phyloP scores from a whole-genome alignment of 2,113 vertebrate species.

The Setophaga kirtlandii region DNA sequence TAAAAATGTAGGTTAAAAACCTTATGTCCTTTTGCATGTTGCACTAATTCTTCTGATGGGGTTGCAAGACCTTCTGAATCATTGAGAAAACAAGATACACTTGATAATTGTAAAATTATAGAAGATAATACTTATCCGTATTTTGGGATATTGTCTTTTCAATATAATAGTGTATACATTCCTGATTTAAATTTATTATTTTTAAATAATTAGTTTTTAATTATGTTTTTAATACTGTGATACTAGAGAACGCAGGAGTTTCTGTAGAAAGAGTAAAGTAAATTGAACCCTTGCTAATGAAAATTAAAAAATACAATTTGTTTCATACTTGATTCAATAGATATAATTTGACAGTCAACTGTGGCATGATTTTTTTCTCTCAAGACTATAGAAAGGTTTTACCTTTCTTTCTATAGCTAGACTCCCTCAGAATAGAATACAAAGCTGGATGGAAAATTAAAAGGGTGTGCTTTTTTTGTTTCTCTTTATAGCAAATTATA shows the following conservation, averaged over 20 bases:
- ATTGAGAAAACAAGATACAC: not conserved
- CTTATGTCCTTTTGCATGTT: not conserved
- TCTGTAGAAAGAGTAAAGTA: not conserved
- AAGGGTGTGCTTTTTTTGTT: not conserved
- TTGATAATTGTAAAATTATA: not conserved
- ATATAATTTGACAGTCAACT: not conserved
- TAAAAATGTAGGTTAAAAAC: not conserved
- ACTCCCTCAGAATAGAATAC: not conserved
- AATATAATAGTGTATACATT: not conserved
- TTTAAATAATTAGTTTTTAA: not conserved
- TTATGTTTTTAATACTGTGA: not conserved
- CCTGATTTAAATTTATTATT: not conserved
- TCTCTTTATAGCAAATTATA: constrained; percentile 73
- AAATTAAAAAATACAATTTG: not conserved
- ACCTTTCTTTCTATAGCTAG: not conserved
- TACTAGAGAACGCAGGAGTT: not conserved
- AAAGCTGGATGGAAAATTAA: not conserved
- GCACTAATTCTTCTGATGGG: not conserved
- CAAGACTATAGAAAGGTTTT: not conserved
- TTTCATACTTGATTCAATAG: not conserved
- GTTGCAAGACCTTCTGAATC: not conserved
- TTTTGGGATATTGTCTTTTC: not conserved
- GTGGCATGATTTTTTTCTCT: not conserved
- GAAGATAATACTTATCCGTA: not conserved
- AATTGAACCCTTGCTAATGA: not conserved